phyloP scores from a whole-genome alignment of 2,113 vertebrate genomes.

The Archilochus colubris region DNA sequence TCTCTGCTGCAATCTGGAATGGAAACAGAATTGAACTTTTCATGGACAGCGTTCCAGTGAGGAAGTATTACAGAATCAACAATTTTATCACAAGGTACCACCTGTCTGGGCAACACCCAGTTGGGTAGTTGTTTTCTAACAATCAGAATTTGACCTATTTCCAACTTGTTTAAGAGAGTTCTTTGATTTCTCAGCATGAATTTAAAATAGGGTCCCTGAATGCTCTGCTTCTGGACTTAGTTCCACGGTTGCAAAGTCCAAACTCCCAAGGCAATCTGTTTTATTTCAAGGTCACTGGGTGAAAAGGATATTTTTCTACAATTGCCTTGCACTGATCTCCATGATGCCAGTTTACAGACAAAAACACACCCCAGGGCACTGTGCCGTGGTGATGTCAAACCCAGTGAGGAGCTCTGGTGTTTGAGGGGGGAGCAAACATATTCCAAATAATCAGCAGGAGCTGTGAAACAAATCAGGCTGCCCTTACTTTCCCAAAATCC shows the following conservation, averaged over 20 bases:
- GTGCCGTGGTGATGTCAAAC: not conserved
- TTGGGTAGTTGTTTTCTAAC: not conserved
- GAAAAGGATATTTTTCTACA: conserved; percentile 3
- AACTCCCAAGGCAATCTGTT: not conserved
- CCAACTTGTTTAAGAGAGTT: not conserved
- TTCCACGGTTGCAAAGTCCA: not conserved
- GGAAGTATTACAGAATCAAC: not conserved
- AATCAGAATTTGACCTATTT: not conserved
- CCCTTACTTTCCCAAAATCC: conserved; percentile 10
- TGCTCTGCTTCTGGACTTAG: conserved; percentile 1
- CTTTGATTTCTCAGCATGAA: not conserved
- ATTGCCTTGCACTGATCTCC: not conserved
- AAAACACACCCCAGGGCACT: not conserved
- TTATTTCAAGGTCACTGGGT: not conserved
- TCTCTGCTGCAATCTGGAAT: not conserved
- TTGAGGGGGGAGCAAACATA: not conserved
- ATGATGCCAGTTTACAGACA: not conserved
- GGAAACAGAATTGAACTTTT: not conserved
- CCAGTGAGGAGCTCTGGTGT: not conserved
- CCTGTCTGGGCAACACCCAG: conserved; percentile 13
- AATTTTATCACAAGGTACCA: conserved; percentile 29
- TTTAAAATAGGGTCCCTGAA: not conserved
- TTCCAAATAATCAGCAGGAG: not conserved
- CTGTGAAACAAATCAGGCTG: conserved; percentile 13
- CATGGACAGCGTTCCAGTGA: not conserved